Conservation (phyloP, 2,113 vertebrate species). For the Nanger granti region DNA sequence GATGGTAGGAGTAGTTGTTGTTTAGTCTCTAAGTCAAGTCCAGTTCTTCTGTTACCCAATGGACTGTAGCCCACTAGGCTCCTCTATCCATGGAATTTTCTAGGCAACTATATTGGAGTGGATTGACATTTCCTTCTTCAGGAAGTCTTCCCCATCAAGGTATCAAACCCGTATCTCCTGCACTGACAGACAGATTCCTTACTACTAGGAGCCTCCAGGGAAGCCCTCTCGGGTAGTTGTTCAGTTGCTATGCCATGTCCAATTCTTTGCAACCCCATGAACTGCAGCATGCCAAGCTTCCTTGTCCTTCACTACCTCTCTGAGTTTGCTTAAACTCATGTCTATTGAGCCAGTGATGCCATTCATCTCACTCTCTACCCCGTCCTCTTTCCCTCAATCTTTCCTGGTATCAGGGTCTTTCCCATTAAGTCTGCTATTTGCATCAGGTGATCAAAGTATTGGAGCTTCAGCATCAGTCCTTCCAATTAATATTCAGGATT, state of each 20-base stretch:
- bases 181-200: not conserved
- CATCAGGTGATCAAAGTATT: not conserved
- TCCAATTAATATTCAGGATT: not conserved
- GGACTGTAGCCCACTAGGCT: not conserved
- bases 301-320: not conserved
- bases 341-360: not conserved
- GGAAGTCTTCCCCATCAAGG: not conserved
- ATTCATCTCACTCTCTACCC: not conserved
- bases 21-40: not conserved
- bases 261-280: not conserved
- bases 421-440: not conserved
- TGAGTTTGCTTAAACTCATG: not conserved
- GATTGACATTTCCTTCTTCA: not conserved
- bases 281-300: not conserved
- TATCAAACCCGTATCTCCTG: not conserved
- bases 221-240: not conserved
- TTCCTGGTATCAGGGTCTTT: too few species aligned
- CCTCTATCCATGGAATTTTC: not conserved
- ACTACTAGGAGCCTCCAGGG: not conserved
- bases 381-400: too few species aligned
- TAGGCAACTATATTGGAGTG: not conserved
- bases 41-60: not conserved
- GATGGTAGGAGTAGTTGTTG: not conserved
- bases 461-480: not conserved
- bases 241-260: not conserved